Conservation (phyloP, 2,888 invertebrate genomes). For the Hylaea fasciaria region DNA sequence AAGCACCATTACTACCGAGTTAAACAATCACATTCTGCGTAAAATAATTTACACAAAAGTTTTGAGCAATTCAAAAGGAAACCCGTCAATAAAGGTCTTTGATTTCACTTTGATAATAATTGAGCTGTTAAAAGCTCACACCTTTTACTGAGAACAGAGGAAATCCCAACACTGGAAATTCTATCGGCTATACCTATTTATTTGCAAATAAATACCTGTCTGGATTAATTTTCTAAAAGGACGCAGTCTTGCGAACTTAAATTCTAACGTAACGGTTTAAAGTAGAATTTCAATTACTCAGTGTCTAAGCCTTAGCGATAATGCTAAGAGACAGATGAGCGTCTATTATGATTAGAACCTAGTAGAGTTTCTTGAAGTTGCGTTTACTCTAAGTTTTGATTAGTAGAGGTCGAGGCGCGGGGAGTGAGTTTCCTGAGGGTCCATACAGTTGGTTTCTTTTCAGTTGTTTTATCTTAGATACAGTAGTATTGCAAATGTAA, state of each 20-base stretch:
- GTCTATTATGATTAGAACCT: too few species aligned
- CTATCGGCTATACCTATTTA: conserved; percentile 23
- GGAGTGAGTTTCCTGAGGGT: too few species aligned
- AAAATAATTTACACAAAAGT: too few species aligned
- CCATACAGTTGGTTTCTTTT: too few species aligned
- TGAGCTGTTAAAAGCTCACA: conserved; percentile 12
- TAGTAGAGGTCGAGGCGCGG: too few species aligned
- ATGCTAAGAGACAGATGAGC: too few species aligned
- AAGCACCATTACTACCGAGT: neutral
- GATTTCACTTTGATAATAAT: conserved; percentile 18
- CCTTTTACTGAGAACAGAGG: conserved; percentile 13
- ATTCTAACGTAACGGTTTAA: neutral
- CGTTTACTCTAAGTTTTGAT: too few species aligned
- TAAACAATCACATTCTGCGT: neutral
- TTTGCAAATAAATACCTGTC: conserved; percentile 4
- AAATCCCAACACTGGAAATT: conserved; percentile 23
- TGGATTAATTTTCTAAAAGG: conserved; percentile 1
- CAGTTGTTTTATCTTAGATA: too few species aligned
- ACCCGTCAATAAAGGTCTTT: conserved; percentile 4
- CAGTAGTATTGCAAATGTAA: too few species aligned
- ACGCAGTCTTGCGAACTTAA: conserved; percentile 1
- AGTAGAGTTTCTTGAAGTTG: too few species aligned
- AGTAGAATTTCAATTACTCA: neutral
- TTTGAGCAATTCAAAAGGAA: neutral
- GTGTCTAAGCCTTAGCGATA: too few species aligned